Conservation (phyloP, 2,888 invertebrate species). For the Amorpha juglandis region DNA sequence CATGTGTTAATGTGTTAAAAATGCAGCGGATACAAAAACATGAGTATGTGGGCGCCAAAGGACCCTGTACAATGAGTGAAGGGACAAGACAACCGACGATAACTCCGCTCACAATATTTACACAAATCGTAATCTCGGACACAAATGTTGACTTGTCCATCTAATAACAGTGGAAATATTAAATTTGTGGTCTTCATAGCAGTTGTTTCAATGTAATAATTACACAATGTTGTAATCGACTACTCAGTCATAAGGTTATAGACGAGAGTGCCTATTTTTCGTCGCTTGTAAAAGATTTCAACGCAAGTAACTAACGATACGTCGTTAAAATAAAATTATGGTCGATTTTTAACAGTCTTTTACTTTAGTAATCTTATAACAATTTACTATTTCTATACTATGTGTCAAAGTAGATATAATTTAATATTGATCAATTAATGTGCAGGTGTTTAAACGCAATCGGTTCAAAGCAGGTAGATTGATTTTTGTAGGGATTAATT, state of each 20-base stretch:
- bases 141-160: constrained; percentile 45
- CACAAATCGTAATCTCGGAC: constrained; percentile 45
- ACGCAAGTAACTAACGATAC: constrained; percentile 55
- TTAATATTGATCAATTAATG: neutral
- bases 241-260: constrained; percentile 15
- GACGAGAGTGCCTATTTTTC: constrained; percentile 36
- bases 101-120: constrained; percentile 29
- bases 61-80: constrained; percentile 24
- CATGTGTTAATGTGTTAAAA: constrained; percentile 3
- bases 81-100: constrained; percentile 25
- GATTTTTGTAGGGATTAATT: neutral
- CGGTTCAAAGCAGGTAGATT: constrained; percentile 7
- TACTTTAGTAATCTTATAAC: neutral
- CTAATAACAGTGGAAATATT: constrained; percentile 43
- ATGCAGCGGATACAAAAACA: constrained; percentile 13
- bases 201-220: constrained; percentile 21
- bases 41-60: constrained; percentile 17
- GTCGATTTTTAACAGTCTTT: neutral
- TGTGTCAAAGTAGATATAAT: neutral
- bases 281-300: constrained; percentile 71
- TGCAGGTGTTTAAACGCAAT: neutral
- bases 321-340: constrained; percentile 14
- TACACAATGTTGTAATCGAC: neutral
- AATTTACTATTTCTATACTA: too few species aligned
- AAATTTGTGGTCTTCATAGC: constrained; percentile 27